These are phyloP conservation scores for Lerema accius DNA, from an alignment of 1,140 invertebrate genomes.

Conservation along the genomic window DNA sequence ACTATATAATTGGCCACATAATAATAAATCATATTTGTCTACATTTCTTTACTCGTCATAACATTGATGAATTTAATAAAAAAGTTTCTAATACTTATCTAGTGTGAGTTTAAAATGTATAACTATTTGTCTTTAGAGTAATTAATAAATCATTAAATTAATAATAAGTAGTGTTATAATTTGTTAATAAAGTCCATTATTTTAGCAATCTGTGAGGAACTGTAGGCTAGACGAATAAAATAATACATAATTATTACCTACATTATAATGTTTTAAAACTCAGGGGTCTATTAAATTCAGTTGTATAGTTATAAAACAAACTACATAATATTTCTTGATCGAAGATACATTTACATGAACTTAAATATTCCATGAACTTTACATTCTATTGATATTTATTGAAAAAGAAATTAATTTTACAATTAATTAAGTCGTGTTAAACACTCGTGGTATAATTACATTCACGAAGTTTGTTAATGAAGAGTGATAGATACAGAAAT, in stretches of 20 bases:
- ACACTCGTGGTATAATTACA: slow-evolving; percentile 11
- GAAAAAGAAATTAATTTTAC: neutral
- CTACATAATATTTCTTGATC: no score
- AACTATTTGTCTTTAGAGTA: no score
- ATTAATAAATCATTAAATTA: no score
- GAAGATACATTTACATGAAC: neutral
- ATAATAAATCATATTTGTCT: neutral
- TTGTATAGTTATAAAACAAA: no score
- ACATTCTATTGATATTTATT: no score
- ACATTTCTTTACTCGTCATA: neutral
- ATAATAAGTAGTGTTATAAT: neutral
- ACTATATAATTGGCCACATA: slow-evolving; percentile 4
- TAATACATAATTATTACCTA: no score
- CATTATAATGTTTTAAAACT: no score
- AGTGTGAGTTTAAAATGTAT: no score
- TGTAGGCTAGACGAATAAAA: slow-evolving; percentile 19
- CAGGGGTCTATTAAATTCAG: no score
- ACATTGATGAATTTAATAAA: neutral
- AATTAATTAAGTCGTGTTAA: slow-evolving; percentile 7
- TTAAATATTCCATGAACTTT: neutral
- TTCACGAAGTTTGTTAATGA: slow-evolving; percentile 10
- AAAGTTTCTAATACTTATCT: no score
- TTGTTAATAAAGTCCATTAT: slow-evolving; percentile 5
- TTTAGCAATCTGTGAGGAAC: slow-evolving; percentile 12
- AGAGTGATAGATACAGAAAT: slow-evolving; percentile 12